phyloP scores from a whole-genome alignment of 2,888 invertebrate species.

The Opisthograptis luteolata region DNA sequence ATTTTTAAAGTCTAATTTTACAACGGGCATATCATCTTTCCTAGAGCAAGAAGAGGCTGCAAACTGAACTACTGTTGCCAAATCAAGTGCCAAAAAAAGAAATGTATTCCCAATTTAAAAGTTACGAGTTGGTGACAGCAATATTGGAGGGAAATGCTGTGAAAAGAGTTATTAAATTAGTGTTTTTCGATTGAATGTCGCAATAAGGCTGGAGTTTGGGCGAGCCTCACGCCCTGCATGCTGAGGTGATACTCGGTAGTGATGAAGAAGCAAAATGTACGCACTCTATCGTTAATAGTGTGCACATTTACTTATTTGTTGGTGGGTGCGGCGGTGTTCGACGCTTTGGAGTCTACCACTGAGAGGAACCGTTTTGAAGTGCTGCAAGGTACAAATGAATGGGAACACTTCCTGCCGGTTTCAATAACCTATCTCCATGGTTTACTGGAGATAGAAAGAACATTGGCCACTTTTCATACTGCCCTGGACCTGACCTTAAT shows the following conservation, averaged over 20 bases:
- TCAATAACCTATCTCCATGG: too few relatives aligned
- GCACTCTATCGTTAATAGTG: slow-evolving; percentile 99
- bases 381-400: slow-evolving; percentile 88
- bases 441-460: too few relatives aligned
- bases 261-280: slow-evolving; percentile 99
- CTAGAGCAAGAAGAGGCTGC: slow-evolving; percentile 47
- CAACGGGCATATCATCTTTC: slow-evolving; percentile 55
- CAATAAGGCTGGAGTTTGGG: slow-evolving; percentile 47
- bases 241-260: slow-evolving; percentile 74
- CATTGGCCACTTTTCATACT: too few relatives aligned
- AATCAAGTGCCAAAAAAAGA: slow-evolving; percentile 41
- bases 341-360: slow-evolving; percentile 98
- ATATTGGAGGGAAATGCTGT: slow-evolving; percentile 28
- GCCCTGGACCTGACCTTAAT: too few relatives aligned
- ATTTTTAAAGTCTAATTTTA: slow-evolving; percentile 38
- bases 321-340: slow-evolving; percentile 99
- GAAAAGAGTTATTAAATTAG: slow-evolving; percentile 28
- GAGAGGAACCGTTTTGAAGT: slow-evolving; percentile 96
- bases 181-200: slow-evolving; percentile 51
- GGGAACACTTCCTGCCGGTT: too few relatives aligned
- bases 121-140: slow-evolving; percentile 18
- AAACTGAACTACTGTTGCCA: slow-evolving; percentile 40
- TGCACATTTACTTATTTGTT: slow-evolving; percentile 99
- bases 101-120: slow-evolving; percentile 53
- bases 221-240: slow-evolving; percentile 69